Conservation (phyloP, 2,113 vertebrate species). For the Neopipo cinnamomea region DNA sequence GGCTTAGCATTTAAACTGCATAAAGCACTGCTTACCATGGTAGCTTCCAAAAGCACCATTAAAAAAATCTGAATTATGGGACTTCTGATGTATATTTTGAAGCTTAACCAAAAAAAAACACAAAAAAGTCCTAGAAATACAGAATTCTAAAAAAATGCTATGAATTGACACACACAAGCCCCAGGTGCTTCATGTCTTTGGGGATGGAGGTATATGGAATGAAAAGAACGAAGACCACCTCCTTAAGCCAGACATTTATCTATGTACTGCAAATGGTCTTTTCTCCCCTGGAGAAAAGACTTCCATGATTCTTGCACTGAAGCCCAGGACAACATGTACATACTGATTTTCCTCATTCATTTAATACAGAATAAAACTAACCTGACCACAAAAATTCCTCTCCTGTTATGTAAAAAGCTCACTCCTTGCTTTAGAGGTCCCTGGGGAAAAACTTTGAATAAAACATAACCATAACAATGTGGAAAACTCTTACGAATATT, state of each 20-base stretch:
- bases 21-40: not conserved
- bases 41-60: not conserved
- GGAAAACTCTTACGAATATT: not conserved
- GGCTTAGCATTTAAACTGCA: not conserved
- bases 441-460: not conserved
- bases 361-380: not conserved
- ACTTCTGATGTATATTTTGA: not conserved
- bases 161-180: not conserved
- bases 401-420: not conserved
- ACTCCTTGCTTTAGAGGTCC: not conserved
- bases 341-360: not conserved
- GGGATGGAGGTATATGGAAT: not conserved
- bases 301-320: not conserved
- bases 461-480: not conserved
- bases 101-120: rapidly evolving
- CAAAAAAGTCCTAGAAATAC: not conserved
- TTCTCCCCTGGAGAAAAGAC: not conserved
- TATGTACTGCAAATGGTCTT: not conserved
- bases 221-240: not conserved
- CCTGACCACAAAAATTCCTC: not conserved
- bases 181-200: not conserved
- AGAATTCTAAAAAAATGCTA: not conserved
- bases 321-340: not conserved
- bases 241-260: not conserved
- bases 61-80: not conserved